Evolutionary conservation across 1,140 invertebrate species (phyloP).

Genomic region (Drosophila micromelanica): DNA sequence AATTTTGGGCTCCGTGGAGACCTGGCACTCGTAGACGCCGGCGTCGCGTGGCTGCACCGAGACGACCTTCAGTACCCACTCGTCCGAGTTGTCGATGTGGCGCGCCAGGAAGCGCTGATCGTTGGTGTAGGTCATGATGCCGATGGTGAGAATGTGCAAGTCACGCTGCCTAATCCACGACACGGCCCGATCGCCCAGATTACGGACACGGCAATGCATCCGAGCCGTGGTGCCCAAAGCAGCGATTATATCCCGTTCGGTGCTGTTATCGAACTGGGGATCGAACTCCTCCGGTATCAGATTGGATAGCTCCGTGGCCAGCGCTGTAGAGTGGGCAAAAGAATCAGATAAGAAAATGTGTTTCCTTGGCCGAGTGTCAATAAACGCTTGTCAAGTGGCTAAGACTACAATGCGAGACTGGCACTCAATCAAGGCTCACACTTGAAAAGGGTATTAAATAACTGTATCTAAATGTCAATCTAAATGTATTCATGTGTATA

Average conservation of each 20-base stretch:
- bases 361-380: constrained; percentile 14
- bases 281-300: constrained; percentile 84
- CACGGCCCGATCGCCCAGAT: constrained; percentile 93
- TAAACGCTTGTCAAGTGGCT: constrained; percentile 37
- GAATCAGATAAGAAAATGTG: background rate
- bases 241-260: constrained; percentile 92
- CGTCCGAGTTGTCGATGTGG: constrained; percentile 93
- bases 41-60: constrained; percentile 91
- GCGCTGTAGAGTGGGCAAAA: constrained; percentile 28
- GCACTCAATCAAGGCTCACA: constrained; percentile 27
- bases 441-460: constrained; percentile 64
- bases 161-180: constrained; percentile 91
- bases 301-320: constrained; percentile 70
- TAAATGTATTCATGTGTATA: constrained; percentile 78
- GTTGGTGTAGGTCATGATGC: constrained; percentile 90
- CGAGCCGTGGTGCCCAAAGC: constrained; percentile 94
- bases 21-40: constrained; percentile 93
- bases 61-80: constrained; percentile 93
- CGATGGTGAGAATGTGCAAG: constrained; percentile 90
- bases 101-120: constrained; percentile 90
- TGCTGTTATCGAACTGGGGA: constrained; percentile 94
- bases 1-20: constrained; percentile 94
- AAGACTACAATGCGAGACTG: constrained; percentile 13
- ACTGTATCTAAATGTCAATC: constrained; percentile 77
- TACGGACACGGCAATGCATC: constrained; percentile 92